Evolutionary conservation across 2,888 invertebrate species (phyloP).

Genomic region (Watsonalla binaria): DNA sequence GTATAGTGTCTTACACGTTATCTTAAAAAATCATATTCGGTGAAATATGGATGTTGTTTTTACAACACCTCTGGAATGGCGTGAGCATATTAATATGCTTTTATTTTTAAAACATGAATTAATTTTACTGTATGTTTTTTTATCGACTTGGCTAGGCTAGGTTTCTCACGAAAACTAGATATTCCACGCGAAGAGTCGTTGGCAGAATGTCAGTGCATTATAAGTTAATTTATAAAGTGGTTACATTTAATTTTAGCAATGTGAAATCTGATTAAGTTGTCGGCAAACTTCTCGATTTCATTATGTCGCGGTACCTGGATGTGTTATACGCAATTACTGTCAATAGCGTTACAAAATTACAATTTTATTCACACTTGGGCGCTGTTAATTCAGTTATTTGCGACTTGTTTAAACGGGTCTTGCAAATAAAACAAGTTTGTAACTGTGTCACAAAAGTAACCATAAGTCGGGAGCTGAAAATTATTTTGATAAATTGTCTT

Average conservation of each 20-base stretch:
- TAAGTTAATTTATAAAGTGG: too few relatives aligned
- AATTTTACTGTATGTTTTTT: too few relatives aligned
- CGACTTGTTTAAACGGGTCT: conserved; percentile 44
- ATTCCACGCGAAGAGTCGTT: too few relatives aligned
- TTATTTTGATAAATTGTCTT: conserved; percentile 41
- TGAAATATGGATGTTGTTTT: too few relatives aligned
- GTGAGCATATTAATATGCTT: too few relatives aligned
- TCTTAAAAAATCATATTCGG: too few relatives aligned
- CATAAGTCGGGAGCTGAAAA: conserved; percentile 29
- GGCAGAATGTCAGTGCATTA: too few relatives aligned
- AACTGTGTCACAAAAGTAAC: conserved; percentile 39
- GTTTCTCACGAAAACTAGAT: too few relatives aligned
- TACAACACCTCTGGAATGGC: too few relatives aligned
- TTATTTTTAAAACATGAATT: too few relatives aligned
- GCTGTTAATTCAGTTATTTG: conserved; percentile 54
- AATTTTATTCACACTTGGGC: conserved; percentile 41
- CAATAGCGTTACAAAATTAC: conserved; percentile 39
- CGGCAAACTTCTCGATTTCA: conserved; percentile 25
- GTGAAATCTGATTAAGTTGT: conserved; percentile 32
- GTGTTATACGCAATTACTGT: conserved; percentile 43
- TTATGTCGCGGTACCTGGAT: conserved; percentile 28
- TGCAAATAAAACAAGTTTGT: conserved; percentile 39
- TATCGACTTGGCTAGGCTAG: too few relatives aligned
- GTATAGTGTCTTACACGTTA: too few relatives aligned
- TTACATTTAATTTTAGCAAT: neutral